Evolutionary conservation across 2,113 vertebrate genomes (phyloP).

Genomic region (Tretioscincus oriximinensis): DNA sequence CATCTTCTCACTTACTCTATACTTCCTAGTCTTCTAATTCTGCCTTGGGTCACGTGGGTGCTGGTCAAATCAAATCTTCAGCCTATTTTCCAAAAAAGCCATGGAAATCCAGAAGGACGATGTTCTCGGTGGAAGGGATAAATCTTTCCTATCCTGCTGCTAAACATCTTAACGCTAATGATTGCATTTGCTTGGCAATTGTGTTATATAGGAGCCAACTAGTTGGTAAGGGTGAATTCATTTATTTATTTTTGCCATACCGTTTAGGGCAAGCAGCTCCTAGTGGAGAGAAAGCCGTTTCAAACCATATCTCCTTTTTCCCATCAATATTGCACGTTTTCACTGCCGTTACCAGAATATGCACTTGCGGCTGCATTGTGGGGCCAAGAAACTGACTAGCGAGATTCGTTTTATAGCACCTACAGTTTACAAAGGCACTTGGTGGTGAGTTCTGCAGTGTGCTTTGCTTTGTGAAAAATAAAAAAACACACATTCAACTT

Average conservation of each 20-base stretch:
- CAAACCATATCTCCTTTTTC: constrained; percentile 42
- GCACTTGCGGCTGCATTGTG: constrained; percentile 17
- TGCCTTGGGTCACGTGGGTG: constrained; percentile 36
- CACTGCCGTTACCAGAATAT: constrained; percentile 39
- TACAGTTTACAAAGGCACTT: constrained; percentile 54
- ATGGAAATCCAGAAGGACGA: constrained; percentile 33
- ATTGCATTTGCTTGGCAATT: constrained; percentile 50
- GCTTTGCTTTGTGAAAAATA: constrained; percentile 19
- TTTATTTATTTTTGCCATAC: background rate
- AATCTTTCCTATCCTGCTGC: background rate
- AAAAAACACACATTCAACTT: constrained; percentile 44
- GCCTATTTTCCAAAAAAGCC: constrained; percentile 15
- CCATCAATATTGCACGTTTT: constrained; percentile 67
- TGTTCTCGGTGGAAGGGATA: constrained; percentile 13
- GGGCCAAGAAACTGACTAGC: constrained; percentile 17
- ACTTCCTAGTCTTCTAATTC: constrained; percentile 43
- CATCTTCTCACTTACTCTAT: constrained; percentile 67
- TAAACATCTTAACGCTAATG: constrained; percentile 17
- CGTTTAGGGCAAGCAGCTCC: constrained; percentile 49
- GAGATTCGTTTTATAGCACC: constrained; percentile 43
- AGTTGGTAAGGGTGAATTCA: constrained; percentile 38
- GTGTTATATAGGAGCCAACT: constrained; percentile 47
- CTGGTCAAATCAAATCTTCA: constrained; percentile 24
- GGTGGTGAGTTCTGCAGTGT: constrained; percentile 23
- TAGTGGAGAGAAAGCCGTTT: constrained; percentile 40